Evolutionary conservation across 2,113 vertebrate genomes (phyloP), one percentile per base, ranked within the genome.

Genomic region (Uria aalge): DNA sequence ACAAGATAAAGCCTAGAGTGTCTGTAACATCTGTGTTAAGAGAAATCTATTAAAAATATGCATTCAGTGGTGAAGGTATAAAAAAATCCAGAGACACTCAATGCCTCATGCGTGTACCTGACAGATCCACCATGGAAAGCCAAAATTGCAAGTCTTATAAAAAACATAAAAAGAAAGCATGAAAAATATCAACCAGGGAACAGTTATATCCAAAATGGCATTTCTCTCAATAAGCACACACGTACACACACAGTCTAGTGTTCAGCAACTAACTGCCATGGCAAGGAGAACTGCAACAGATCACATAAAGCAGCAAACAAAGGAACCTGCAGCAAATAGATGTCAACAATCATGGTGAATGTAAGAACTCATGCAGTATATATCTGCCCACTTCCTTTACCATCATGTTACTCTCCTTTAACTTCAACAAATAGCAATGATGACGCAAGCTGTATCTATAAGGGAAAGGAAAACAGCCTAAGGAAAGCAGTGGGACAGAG

Each of bases 291-390:
- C 82, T 76, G 83, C 91, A 96, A 88, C 59, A 90, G 45, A 75
- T 82, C 86, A 88, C 64, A 94, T 32, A 68, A 93, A 94, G 91
- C 92, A 81, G 90, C 93, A 85, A 78, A 89, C 78, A 92, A 85
- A 88, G 82, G 63, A 77, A 82, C 79, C 90, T 87, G 96, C 79
- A 96, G 87, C 75, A 97, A 94, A 93, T 1, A 29, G 15, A 97
- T 85, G 87, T 59, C 66, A 76, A 93, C 63, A 77, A 86, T 66
- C 84, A 90, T 0, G 48, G 88, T 63, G 79, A 88, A 95, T 17
- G 79, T 18, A 66, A 87, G 91, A 85, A 90, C 30, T 91, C 88
- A 62, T 85, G 94, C 88, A 72, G 71, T 30, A 69, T 52, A 1
- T 66, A 85, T 78, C 69, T 93, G 77, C 63, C 84, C 18, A 2